Evolutionary conservation across 2,113 vertebrate species (phyloP).

Genomic region (Nannospalax galili): DNA sequence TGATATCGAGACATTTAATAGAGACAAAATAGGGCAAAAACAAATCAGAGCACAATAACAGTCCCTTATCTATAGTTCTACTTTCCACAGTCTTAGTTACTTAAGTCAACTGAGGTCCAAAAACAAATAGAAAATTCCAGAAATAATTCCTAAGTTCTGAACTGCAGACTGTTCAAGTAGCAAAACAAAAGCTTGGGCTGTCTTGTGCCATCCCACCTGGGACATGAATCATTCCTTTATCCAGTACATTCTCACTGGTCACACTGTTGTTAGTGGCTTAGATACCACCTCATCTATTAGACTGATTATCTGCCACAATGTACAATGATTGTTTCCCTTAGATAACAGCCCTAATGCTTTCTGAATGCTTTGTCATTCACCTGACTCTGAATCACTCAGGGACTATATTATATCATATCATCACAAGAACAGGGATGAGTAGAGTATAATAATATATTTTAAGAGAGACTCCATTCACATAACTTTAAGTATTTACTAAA

Average conservation of each 20-base stretch:
- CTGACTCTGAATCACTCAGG: too few species aligned
- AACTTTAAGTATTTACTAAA: not conserved
- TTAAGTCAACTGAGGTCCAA: not conserved
- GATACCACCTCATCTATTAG: not conserved
- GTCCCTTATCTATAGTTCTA: not conserved
- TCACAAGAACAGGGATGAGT: not conserved
- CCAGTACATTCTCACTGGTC: not conserved
- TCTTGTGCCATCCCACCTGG: not conserved
- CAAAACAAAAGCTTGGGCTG: not conserved
- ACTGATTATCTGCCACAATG: not conserved
- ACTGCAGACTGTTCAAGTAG: not conserved
- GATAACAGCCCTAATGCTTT: not conserved
- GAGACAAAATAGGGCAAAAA: slow-evolving; percentile 18
- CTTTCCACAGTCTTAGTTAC: not conserved
- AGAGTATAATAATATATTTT: not conserved
- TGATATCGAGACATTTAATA: not conserved
- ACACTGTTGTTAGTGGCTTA: not conserved
- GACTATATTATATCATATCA: not conserved
- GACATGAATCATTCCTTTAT: not conserved
- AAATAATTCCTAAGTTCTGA: not conserved
- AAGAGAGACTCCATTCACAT: not conserved
- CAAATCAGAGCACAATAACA: not conserved
- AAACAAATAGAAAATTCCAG: not conserved
- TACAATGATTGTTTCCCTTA: not conserved
- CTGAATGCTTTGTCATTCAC: not conserved